phyloP scores from a whole-genome alignment of 2,888 invertebrate genomes.

The Rambutsinella grinnellia region DNA sequence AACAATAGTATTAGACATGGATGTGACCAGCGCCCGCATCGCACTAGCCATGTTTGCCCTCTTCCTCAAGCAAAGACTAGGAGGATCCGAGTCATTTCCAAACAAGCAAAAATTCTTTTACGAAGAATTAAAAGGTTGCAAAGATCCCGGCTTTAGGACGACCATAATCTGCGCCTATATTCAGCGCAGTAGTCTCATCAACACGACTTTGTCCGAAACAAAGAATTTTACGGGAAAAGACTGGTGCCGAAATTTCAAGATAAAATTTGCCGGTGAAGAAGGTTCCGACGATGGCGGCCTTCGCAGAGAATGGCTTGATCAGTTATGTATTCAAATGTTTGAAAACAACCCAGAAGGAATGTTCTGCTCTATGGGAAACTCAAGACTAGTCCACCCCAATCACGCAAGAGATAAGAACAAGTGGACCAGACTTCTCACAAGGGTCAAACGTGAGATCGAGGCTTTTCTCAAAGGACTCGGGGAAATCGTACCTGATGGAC shows the following conservation, averaged over 20 bases:
- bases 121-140: slow-evolving; percentile 59
- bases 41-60: slow-evolving; percentile 71
- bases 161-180: slow-evolving; percentile 53
- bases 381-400: slow-evolving; percentile 71
- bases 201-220: slow-evolving; percentile 68
- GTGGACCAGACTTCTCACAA: slow-evolving; percentile 68
- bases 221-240: slow-evolving; percentile 70
- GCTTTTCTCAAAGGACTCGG: slow-evolving; percentile 69
- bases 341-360: slow-evolving; percentile 64
- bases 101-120: slow-evolving; percentile 71
- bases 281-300: slow-evolving; percentile 89
- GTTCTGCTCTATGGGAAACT: slow-evolving; percentile 68
- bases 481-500: slow-evolving; percentile 71
- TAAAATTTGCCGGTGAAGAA: slow-evolving; percentile 71
- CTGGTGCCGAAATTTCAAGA: slow-evolving; percentile 71
- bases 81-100: slow-evolving; percentile 71
- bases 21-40: slow-evolving; percentile 69
- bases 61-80: slow-evolving; percentile 70
- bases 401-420: slow-evolving; percentile 67
- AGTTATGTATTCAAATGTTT: slow-evolving; percentile 70
- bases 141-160: slow-evolving; percentile 52
- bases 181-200: slow-evolving; percentile 50
- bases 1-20: slow-evolving; percentile 58
- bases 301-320: slow-evolving; percentile 75
- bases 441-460: slow-evolving; percentile 70